Percentiles rank a stretch among this genome's conserved stretches.
phyloP scores from a whole-genome alignment of 2,797 vertebrate species.

The Danionella dracula region DNA sequence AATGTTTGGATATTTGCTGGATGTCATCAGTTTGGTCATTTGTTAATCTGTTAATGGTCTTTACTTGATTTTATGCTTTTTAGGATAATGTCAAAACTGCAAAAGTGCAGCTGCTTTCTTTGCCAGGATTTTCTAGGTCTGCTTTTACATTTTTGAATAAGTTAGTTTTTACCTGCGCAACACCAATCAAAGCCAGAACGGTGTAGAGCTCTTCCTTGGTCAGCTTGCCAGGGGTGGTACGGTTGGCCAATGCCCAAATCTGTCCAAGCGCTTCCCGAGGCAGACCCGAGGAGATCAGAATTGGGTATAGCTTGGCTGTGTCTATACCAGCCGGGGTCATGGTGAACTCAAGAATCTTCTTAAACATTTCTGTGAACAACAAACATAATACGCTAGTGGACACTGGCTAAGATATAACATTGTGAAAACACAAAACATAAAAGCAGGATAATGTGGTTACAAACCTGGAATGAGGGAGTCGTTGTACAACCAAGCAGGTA shows the following conservation, averaged over 20 bases:
- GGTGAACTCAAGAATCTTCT: slow-evolving; percentile 90
- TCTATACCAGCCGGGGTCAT: slow-evolving; percentile 91
- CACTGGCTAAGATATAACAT: too few species aligned
- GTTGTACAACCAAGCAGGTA: slow-evolving; percentile 93
- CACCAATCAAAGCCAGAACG: slow-evolving; percentile 89
- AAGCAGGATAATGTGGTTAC: background rate
- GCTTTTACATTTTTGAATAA: background rate
- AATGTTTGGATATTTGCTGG: too few species aligned
- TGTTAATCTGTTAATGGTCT: too few species aligned
- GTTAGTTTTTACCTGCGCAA: slow-evolving; percentile 82
- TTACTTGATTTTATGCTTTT: too few species aligned
- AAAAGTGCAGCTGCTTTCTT: too few species aligned
- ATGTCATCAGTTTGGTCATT: too few species aligned
- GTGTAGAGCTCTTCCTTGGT: slow-evolving; percentile 96
- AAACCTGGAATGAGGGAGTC: slow-evolving; percentile 92
- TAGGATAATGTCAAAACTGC: too few species aligned
- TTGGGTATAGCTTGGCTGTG: slow-evolving; percentile 94
- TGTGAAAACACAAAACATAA: background rate
- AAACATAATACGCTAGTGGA: background rate
- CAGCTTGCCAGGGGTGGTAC: slow-evolving; percentile 92
- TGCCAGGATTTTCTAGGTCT: too few species aligned
- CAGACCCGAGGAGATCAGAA: slow-evolving; percentile 95
- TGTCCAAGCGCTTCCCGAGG: slow-evolving; percentile 96
- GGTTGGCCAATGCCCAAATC: slow-evolving; percentile 96
- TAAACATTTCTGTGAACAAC: slow-evolving; percentile 80